Evolutionary conservation across 2,888 invertebrate genomes (phyloP).

Genomic region (Melangyna quadrimaculata): DNA sequence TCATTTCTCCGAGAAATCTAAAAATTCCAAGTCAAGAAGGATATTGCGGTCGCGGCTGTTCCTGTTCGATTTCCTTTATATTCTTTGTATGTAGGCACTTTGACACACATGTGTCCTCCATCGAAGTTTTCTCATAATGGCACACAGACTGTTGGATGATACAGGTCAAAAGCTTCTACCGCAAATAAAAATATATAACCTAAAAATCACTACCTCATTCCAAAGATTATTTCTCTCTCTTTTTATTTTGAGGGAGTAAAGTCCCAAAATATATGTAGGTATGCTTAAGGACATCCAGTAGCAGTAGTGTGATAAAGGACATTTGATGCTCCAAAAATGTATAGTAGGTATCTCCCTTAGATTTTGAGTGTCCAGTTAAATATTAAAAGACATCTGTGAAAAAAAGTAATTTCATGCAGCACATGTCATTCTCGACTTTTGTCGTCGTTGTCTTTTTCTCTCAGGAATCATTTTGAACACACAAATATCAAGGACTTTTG

Average conservation of each 20-base stretch:
- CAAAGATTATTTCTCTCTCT: not conserved
- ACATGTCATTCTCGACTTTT: conserved; percentile 39
- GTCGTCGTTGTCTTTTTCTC: conserved; percentile 15
- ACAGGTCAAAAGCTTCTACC: conserved; percentile 40
- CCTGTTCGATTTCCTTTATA: conserved; percentile 11
- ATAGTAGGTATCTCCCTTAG: conserved; percentile 47
- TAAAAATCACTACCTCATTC: conserved; percentile 29
- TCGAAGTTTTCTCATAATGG: conserved; percentile 58
- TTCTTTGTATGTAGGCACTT: conserved; percentile 45
- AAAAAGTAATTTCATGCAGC: conserved; percentile 62
- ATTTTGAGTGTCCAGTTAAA: conserved; percentile 60
- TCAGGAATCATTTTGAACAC: conserved; percentile 38
- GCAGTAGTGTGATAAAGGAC: conserved; percentile 33
- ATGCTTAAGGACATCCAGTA: conserved; percentile 34
- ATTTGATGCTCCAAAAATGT: conserved; percentile 48
- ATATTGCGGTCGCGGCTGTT: conserved; percentile 60
- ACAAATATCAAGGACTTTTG: conserved; percentile 55
- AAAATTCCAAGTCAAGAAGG: conserved; percentile 42
- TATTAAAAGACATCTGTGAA: conserved; percentile 65
- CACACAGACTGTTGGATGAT: conserved; percentile 38
- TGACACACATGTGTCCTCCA: conserved; percentile 45
- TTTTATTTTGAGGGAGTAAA: conserved; percentile 21
- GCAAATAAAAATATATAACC: conserved; percentile 18
- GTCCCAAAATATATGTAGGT: conserved; percentile 13
- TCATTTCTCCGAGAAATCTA: conserved; percentile 27